Evolutionary conservation across 2,797 vertebrate species (phyloP).

Genomic region (Etheostoma perlongum): DNA sequence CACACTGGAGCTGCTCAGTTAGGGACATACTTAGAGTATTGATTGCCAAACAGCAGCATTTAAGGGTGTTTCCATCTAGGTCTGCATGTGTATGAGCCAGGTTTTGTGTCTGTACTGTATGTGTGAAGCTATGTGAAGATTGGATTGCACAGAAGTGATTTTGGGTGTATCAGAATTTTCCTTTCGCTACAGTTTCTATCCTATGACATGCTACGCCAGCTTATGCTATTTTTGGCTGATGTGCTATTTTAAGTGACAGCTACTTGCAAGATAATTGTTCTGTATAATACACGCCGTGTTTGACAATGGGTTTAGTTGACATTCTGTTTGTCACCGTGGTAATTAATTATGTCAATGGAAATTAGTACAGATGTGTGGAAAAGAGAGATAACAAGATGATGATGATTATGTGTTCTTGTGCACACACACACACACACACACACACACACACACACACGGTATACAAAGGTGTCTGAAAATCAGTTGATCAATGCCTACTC

Average conservation of each 20-base stretch:
- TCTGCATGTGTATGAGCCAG: neutral
- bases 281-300: constrained; percentile 35
- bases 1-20: constrained; percentile 3
- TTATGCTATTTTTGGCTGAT: constrained; percentile 60
- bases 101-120: neutral
- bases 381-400: constrained; percentile 57
- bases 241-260: constrained; percentile 58
- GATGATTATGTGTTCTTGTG: constrained; percentile 20
- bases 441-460: constrained; percentile 17
- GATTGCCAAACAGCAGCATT: constrained; percentile 25
- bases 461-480: constrained; percentile 42
- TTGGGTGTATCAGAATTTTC: constrained; percentile 41
- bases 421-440: constrained; percentile 18
- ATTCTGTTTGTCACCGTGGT: constrained; percentile 43
- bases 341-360: constrained; percentile 68
- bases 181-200: constrained; percentile 23
- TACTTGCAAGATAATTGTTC: constrained; percentile 56
- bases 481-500: constrained; percentile 1
- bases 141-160: constrained; percentile 25
- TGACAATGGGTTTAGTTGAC: constrained; percentile 20
- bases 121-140: neutral
- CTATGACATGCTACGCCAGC: constrained; percentile 30
- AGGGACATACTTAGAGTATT: constrained; percentile 5
- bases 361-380: constrained; percentile 66
- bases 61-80: constrained; percentile 6